Conservation (phyloP, 2,113 vertebrate species). For the Egretta garzetta region DNA sequence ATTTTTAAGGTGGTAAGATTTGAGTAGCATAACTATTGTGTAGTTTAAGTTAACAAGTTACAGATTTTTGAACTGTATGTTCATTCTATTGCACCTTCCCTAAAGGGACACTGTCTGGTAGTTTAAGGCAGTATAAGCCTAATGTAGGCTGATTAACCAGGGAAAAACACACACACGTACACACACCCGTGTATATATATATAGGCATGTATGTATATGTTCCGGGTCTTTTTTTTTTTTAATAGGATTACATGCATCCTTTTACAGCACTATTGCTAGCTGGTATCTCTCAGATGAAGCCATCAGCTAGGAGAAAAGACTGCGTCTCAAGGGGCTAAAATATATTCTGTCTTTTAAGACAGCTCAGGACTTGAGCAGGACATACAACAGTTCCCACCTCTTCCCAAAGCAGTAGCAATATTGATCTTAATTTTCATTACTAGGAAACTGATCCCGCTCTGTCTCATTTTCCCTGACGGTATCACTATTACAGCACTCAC, state of each 20-base stretch:
- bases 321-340: background rate
- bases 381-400: background rate
- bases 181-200: background rate
- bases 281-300: conserved; percentile 6
- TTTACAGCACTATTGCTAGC: conserved; percentile 8
- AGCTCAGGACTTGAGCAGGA: background rate
- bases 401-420: background rate
- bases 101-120: conserved; percentile 69
- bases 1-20: conserved; percentile 72
- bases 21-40: conserved; percentile 69
- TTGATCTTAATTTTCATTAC: background rate
- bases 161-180: background rate
- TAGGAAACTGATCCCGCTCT: background rate
- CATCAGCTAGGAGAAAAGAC: conserved; percentile 19
- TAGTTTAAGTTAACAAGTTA: conserved; percentile 72
- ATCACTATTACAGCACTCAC: background rate
- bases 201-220: background rate
- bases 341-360: background rate
- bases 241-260: background rate
- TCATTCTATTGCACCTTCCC: conserved; percentile 69
- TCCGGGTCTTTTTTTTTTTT: background rate
- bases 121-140: conserved; percentile 61
- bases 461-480: background rate
- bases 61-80: conserved; percentile 65
- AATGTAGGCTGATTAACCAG: conserved; percentile 45